Base-by-base conservation (phyloP, 2,888 invertebrate species). In the Bibio marci region DNA sequence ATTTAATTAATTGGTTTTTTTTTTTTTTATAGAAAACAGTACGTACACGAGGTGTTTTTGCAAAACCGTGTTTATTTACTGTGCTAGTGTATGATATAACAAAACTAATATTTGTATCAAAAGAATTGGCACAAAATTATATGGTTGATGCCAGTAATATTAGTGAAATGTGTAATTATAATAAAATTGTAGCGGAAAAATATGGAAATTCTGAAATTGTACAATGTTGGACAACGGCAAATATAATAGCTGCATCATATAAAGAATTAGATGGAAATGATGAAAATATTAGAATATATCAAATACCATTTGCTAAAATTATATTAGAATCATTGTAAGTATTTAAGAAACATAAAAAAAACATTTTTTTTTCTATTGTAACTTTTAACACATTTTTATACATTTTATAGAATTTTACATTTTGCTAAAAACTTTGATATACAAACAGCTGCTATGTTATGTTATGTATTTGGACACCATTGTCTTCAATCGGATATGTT, bases 381-480 rank as follows among this genome's bases (percentile, higher is more conserved):
- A 22, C 8, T 22, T 22, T 4, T 22, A 6, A 22, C 5, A n/a
- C n/a, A n/a, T n/a, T n/a, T n/a, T n/a, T n/a, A n/a, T n/a, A n/a
- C n/a, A n/a, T n/a, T 36, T 45, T 61, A 45, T 60, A 81, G 81
- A 55, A 86, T 86, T 52, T 69, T 74, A 35, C 82, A 86, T 59
- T 87, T 81, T 56, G 83, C 85, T 0, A 70, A 71, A 47, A 71
- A 79, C 38, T 73, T 77, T 6, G 92, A 94, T 58, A 69, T 92
- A 13, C 95, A 95, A 64, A 94, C 87, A 60, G 86, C 92, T 4
- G 92, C 91, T 2, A 87, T 94, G 81, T 56, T 94, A 41, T 80
- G 85, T 44, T 91, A 92, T 55, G 76, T 83, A 2, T 90, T 92
- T 59, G 80, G 82, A 42, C 70, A 75, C 41, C 73, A 71, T 48